These are phyloP conservation scores for Ptilodon capucinus DNA, from an alignment of 2,888 invertebrate species.

Conservation along the genomic window DNA sequence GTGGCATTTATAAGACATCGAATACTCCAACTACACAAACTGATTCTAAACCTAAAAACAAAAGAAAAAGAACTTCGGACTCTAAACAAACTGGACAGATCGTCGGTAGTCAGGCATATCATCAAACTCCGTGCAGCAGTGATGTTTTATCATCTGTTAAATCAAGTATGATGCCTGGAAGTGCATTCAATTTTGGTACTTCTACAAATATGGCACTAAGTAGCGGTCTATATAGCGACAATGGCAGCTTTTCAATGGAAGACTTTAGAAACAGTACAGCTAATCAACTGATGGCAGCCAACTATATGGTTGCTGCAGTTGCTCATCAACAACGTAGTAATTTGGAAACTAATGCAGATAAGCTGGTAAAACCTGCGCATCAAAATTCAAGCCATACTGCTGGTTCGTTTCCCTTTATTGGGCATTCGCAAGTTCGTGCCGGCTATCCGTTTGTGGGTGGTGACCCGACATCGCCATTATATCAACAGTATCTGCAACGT, in stretches of 20 bases:
- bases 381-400: conserved; percentile 67
- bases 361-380: conserved; percentile 73
- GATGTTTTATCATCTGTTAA: conserved; percentile 69
- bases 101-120: conserved; percentile 68
- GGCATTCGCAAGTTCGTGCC: conserved; percentile 82
- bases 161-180: conserved; percentile 88
- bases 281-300: conserved; percentile 84
- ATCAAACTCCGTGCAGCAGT: conserved; percentile 84
- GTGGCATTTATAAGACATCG: conserved; percentile 55
- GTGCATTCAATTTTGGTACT: conserved; percentile 93
- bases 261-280: conserved; percentile 85
- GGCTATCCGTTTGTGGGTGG: conserved; percentile 84
- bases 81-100: conserved; percentile 50
- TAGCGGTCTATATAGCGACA: conserved; percentile 84
- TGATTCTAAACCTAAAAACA: conserved; percentile 61
- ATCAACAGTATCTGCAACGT: conserved; percentile 87
- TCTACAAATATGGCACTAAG: conserved; percentile 83
- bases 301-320: conserved; percentile 76
- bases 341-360: conserved; percentile 59
- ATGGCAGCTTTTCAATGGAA: conserved; percentile 85
- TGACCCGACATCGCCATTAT: conserved; percentile 85
- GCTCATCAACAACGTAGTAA: conserved; percentile 71
- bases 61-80: conserved; percentile 64
- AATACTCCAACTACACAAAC: conserved; percentile 43
- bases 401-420: conserved; percentile 84